Conservation (phyloP, 1,140 invertebrate species). For the Bombus pyrosoma region DNA sequence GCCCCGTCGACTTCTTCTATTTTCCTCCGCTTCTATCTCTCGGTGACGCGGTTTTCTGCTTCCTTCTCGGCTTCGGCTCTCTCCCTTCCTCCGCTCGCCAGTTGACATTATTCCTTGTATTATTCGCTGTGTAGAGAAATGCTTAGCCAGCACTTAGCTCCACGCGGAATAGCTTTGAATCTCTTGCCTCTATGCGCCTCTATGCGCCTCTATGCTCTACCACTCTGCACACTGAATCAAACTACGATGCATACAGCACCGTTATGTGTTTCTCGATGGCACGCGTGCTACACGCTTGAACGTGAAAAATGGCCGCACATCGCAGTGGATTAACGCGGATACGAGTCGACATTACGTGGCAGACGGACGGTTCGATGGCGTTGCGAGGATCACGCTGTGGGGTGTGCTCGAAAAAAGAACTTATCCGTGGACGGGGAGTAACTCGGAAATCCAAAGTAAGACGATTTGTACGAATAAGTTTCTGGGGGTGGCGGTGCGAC, state of each 20-base stretch:
- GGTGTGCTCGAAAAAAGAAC: not conserved
- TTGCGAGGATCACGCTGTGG: not conserved
- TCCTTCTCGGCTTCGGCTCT: not conserved
- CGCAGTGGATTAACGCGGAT: not conserved
- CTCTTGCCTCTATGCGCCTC: conserved; percentile 36
- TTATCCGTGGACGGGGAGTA: not conserved
- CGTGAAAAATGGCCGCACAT: too few species aligned
- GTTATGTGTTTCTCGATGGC: conserved; percentile 4
- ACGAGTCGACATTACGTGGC: not conserved
- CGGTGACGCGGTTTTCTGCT: conserved; percentile 25
- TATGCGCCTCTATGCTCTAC: too few species aligned
- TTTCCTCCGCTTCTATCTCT: not conserved
- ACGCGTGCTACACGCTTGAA: not conserved
- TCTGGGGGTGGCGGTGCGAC: not conserved
- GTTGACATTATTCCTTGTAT: conserved; percentile 22
- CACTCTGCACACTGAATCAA: conserved; percentile 15
- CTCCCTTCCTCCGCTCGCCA: not conserved
- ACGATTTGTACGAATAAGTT: conserved; percentile 44
- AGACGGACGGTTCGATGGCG: not conserved
- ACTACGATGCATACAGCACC: not conserved
- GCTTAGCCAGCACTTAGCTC: conserved; percentile 63
- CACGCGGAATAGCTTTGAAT: conserved; percentile 44
- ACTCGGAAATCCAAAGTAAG: conserved; percentile 33
- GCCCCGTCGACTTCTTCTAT: conserved; percentile 37
- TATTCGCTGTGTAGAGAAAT: conserved; percentile 57